These are phyloP conservation scores for Stenopsyche tienmushanensis DNA, from an alignment of 1,140 invertebrate genomes.

Conservation along the genomic window DNA sequence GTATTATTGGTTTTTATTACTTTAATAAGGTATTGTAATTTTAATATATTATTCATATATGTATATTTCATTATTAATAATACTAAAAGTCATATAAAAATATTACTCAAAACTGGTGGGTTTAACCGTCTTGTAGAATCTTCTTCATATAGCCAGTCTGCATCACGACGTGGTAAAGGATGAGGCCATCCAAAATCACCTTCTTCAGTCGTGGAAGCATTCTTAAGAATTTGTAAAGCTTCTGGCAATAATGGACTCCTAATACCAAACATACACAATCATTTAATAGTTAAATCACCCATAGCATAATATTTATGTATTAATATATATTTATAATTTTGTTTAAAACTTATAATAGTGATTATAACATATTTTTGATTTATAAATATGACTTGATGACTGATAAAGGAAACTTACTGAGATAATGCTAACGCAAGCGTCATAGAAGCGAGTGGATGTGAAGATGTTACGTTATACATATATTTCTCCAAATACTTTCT, in stretches of 20 bases:
- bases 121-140: constrained; percentile 51
- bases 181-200: constrained; percentile 65
- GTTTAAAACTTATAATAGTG: neutral
- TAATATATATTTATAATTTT: neutral
- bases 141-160: constrained; percentile 61
- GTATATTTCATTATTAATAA: constrained; percentile 1
- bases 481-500: constrained; percentile 60
- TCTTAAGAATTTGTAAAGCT: constrained; percentile 57
- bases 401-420: no score
- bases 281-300: no score
- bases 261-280: neutral
- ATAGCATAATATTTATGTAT: neutral
- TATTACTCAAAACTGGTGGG: constrained; percentile 45
- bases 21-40: no score
- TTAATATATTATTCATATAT: neutral
- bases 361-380: no score
- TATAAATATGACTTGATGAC: no score
- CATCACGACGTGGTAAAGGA: constrained; percentile 53
- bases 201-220: constrained; percentile 63
- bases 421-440: constrained; percentile 58
- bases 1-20: no score
- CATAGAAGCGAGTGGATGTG: constrained; percentile 58
- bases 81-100: neutral
- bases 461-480: constrained; percentile 55
- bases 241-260: constrained; percentile 57